Evolutionary conservation across 2,797 vertebrate genomes (phyloP).

Genomic region (Mormyrops boulengeri): DNA sequence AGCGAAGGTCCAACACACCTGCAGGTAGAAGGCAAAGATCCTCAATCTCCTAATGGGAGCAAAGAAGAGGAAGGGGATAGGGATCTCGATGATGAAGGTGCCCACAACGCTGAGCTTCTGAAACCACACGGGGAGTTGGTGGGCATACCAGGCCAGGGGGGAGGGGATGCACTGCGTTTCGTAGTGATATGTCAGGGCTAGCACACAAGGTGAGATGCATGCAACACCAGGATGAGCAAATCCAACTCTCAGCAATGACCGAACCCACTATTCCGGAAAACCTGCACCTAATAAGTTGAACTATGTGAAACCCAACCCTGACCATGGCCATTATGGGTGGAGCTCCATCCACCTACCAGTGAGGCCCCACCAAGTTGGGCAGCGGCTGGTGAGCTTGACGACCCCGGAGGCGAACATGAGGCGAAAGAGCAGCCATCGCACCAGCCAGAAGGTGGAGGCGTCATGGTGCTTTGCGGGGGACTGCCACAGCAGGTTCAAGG

Average conservation of each 20-base stretch:
- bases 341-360: conserved; percentile 64
- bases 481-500: conserved; percentile 56
- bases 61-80: conserved; percentile 75
- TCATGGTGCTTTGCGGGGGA: conserved; percentile 57
- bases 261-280: background rate
- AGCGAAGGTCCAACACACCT: conserved; percentile 60
- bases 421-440: conserved; percentile 89
- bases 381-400: conserved; percentile 88
- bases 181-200: conserved; percentile 81
- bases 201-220: background rate
- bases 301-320: background rate
- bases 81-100: conserved; percentile 79
- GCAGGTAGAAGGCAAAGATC: conserved; percentile 76
- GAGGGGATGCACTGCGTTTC: conserved; percentile 93
- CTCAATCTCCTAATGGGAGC: conserved; percentile 73
- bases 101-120: conserved; percentile 81
- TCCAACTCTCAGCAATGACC: background rate
- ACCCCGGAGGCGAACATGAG: conserved; percentile 93
- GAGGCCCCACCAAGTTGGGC: conserved; percentile 94
- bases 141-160: conserved; percentile 77
- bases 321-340: background rate
- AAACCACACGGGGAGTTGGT: conserved; percentile 83
- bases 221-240: background rate
- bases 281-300: background rate
- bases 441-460: conserved; percentile 76